These are phyloP conservation scores for Falcunculus frontatus DNA, from an alignment of 2,113 vertebrate species.

Conservation along the genomic window DNA sequence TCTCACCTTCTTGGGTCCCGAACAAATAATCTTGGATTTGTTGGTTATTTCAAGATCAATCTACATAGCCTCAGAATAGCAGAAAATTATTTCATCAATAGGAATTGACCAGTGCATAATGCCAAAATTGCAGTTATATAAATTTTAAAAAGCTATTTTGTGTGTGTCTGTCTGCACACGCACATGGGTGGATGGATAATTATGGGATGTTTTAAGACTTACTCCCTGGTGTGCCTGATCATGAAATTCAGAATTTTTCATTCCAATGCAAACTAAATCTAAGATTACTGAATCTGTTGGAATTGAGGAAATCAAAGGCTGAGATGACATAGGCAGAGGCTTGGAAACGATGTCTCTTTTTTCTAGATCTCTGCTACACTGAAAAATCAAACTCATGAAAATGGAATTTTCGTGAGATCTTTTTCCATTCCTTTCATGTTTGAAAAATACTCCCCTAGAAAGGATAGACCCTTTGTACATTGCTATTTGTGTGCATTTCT, in stretches of 20 bases:
- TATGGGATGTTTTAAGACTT: background rate
- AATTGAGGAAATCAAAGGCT: background rate
- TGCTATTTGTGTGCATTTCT: background rate
- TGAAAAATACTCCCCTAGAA: background rate
- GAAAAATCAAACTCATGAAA: background rate
- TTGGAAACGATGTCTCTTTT: background rate
- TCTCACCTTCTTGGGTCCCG: slow-evolving; percentile 32
- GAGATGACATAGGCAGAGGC: background rate
- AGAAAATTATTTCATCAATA: slow-evolving; percentile 64
- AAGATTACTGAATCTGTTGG: background rate
- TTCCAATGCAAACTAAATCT: background rate
- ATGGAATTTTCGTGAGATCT: background rate
- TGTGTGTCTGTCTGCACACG: rapidly evolving
- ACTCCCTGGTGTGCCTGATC: background rate
- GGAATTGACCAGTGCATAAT: slow-evolving; percentile 38
- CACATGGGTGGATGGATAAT: background rate
- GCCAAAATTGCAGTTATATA: background rate
- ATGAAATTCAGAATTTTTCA: background rate
- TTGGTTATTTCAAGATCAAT: slow-evolving; percentile 55
- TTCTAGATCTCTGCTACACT: background rate
- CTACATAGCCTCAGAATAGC: slow-evolving; percentile 38
- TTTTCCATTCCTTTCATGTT: background rate
- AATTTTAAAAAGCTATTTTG: background rate
- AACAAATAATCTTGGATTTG: slow-evolving; percentile 50
- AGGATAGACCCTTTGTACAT: background rate